Evolutionary conservation across 2,113 vertebrate species (phyloP), one percentile per base, ranked within the genome.

Genomic region (Oryzias javanicus): DNA sequence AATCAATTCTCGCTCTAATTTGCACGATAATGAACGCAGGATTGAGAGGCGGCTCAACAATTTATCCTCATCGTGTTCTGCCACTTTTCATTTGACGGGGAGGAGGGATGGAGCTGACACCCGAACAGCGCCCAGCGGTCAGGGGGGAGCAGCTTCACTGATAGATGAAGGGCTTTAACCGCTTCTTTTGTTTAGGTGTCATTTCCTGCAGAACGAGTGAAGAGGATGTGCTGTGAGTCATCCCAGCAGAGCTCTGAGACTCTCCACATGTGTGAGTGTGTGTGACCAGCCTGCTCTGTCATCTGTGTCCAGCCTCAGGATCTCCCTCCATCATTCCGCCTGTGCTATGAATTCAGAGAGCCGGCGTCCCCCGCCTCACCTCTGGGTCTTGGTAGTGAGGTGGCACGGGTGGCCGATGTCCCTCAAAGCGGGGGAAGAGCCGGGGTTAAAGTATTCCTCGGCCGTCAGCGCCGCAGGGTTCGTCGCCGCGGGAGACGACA

Each of bases 331-430:
- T 79, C 76, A 61, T 25, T 53, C 49, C 74, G 61, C 70, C 61
- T 72, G 62, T 42, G 56, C 14, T 60, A 67, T 19, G 56, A 75
- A 42, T 68, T 49, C 44, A 59, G 13, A 5, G 54, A 6, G 53
- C 29, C 27, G 7, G 35, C 46, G 20, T 64, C 55, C 52, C n/a
- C 24, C 8, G 22, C 1, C 59, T 94, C 89, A 97, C 97, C 95
- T 98, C 91, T 98, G 97, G 6, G 96, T 98, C 92, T 99, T 98
- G 76, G 96, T 98, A 86, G 96, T 98, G 84, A 99, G 94, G 64
- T 98, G 95, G 86, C 96, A 96, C 65, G 94, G 94, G 64, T 94
- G 92, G 24, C 97, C 96, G 83, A 99, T 96, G 89, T 98, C 96
- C 29, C 94, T 91, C 72, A 89, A 92, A 61, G 91, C 93, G 61